Conservation (phyloP, 2,888 invertebrate genomes). For the Ophion slaviceki region DNA sequence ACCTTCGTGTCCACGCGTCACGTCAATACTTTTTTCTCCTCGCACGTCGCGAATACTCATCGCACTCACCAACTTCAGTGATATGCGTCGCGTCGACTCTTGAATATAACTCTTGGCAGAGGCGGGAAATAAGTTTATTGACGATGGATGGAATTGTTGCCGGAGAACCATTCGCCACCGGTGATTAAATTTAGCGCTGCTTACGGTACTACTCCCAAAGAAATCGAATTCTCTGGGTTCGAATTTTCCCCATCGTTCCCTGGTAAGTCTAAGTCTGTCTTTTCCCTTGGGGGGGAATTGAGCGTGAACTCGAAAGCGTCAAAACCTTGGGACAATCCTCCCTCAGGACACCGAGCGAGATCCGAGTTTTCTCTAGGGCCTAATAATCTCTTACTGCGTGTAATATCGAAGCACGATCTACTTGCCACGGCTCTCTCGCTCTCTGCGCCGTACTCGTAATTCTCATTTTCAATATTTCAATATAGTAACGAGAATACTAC, state of each 20-base stretch:
- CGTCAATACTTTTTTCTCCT: not conserved
- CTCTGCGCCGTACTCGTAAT: not conserved
- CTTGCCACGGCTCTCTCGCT: not conserved
- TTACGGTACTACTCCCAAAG: not conserved
- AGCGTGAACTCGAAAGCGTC: not conserved
- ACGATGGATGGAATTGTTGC: not conserved
- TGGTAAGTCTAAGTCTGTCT: not conserved
- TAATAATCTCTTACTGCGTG: conserved; percentile 7
- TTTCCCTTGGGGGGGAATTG: not conserved
- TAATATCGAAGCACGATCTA: conserved; percentile 1
- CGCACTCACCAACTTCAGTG: not conserved
- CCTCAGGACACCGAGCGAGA: not conserved
- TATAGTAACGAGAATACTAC: not conserved
- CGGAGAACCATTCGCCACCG: not conserved
- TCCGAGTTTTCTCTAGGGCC: not conserved
- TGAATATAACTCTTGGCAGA: not conserved
- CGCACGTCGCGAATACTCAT: not conserved
- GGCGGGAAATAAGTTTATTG: not conserved
- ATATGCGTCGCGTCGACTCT: not conserved
- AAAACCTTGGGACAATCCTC: not conserved
- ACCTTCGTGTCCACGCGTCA: not conserved
- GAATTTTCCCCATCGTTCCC: not conserved
- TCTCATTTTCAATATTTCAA: not conserved
- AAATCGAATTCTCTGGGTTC: not conserved
- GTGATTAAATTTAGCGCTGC: not conserved